A percentile compares a stretch with the other conserved stretches of the same genome.
Evolutionary conservation across 2,888 invertebrate species (phyloP).

Genomic region (Epinotia brunnichana): DNA sequence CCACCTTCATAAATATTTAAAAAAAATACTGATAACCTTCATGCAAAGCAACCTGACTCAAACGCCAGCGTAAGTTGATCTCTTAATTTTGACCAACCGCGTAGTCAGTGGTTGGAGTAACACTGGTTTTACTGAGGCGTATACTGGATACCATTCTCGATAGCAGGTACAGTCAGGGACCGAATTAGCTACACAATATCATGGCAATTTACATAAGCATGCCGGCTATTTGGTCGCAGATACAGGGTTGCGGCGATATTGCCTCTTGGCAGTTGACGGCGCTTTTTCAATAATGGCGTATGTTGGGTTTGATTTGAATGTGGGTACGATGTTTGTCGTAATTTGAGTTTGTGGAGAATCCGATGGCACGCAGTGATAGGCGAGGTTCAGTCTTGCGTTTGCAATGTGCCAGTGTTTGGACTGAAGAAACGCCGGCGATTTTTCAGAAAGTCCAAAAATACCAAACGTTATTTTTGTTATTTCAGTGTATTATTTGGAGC

Average conservation of each 20-base stretch:
- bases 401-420: neutral
- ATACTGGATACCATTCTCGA: slow-evolving; percentile 1
- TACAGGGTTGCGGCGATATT: slow-evolving; percentile 81
- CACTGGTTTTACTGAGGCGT: neutral
- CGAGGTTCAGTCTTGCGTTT: neutral
- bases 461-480: too few relatives aligned
- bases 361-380: neutral
- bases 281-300: slow-evolving; percentile 51
- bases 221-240: slow-evolving; percentile 79
- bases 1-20: slow-evolving; percentile 81
- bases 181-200: slow-evolving; percentile 84
- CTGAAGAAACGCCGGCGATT: too few relatives aligned
- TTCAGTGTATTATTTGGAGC: too few relatives aligned
- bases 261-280: slow-evolving; percentile 63
- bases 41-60: neutral
- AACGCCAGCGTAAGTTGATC: neutral
- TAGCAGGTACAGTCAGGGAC: slow-evolving; percentile 53
- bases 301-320: slow-evolving; percentile 30
- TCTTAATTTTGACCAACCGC: neutral
- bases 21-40: slow-evolving; percentile 74
- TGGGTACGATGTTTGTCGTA: slow-evolving; percentile 8
- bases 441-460: too few relatives aligned
- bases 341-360: slow-evolving; percentile 12
- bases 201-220: slow-evolving; percentile 82
- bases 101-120: neutral